Evolutionary conservation across 2,113 vertebrate species (phyloP).

Genomic region (Myiozetetes cayanensis): DNA sequence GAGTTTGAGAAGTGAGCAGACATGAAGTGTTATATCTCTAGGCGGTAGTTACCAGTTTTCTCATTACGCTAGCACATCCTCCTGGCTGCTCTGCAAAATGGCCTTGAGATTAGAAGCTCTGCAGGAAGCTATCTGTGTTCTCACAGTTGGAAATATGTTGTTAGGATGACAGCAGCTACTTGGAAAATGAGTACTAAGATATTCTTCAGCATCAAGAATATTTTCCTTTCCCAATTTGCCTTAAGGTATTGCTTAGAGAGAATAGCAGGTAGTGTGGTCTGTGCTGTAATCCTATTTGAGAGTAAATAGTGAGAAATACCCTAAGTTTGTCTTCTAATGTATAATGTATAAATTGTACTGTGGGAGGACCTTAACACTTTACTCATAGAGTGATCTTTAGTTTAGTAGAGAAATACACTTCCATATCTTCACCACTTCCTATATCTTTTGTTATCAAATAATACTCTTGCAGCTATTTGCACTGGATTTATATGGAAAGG

Average conservation of each 20-base stretch:
- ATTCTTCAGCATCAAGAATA: background rate
- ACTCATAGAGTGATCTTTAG: background rate
- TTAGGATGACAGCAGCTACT: conserved; percentile 40
- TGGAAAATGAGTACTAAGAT: conserved; percentile 23
- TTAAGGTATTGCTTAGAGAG: background rate
- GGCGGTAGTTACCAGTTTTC: conserved; percentile 38
- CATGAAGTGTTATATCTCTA: conserved; percentile 31
- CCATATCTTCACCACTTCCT: background rate
- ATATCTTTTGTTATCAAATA: background rate
- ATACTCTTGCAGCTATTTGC: background rate
- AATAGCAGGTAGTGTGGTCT: background rate
- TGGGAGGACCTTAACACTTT: background rate
- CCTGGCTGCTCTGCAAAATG: conserved; percentile 60
- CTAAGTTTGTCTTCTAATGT: background rate
- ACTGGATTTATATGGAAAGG: background rate
- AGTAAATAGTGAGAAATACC: background rate
- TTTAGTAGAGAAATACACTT: background rate
- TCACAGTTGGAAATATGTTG: conserved; percentile 42
- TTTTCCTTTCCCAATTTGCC: background rate
- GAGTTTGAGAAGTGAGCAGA: conserved; percentile 14
- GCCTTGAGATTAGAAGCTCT: conserved; percentile 48
- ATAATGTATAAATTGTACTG: background rate
- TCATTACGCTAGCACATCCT: conserved; percentile 19
- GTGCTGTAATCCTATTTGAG: background rate
- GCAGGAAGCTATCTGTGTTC: conserved; percentile 46